Evolutionary conservation across 2,113 vertebrate genomes (phyloP), one percentile per base, ranked within the genome.

Genomic region (Gobius niger): DNA sequence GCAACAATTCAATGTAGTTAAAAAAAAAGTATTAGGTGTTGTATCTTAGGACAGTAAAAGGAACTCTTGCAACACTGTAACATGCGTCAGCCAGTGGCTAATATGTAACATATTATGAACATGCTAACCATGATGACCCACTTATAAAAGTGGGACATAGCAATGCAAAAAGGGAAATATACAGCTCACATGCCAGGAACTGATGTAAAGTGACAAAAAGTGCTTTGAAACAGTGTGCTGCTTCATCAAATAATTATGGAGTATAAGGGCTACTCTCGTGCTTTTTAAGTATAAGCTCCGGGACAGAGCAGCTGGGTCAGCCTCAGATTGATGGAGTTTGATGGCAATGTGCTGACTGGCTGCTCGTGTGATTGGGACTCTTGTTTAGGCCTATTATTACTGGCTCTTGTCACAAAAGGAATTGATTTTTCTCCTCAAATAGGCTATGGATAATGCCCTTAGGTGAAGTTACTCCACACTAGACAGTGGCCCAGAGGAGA

Each of bases 401-500:
- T 66, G 71, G 62, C 67, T 78, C 73, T 75, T 57, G 66, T 66
- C 80, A 80, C 77, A 80, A 65, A 83, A 54, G 42, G 61, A 76
- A 90, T 88, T 85, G 86, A 88, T 88, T 88, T 77, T 62, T 62
- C 67, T 60, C 78, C 57, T 61, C 41, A 86, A 85, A 86, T 87
- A 83, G 85, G 77, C 59, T 81, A 80, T 53, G 50, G 69, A 79
- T 81, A 80, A 88, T 82, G 80, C 75, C 89, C 80, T 13, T 62
- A 76, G 86, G 89, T 76, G 60, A 34, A 56, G 64, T 77, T 62
- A 70, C 57, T 67, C 18, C 72, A 73, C 67, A 71, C 51, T 76
- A 63, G 67, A 72, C 47, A 62, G 18, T 50, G 70, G 7, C 53
- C 69, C 49, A 1, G 57, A 63, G 59, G 67, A 83, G 64, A 52